Percentiles rank a stretch among this genome's conserved stretches.
Evolutionary conservation across 2,888 invertebrate genomes (phyloP).

Genomic region (Protodeltote pygarga): DNA sequence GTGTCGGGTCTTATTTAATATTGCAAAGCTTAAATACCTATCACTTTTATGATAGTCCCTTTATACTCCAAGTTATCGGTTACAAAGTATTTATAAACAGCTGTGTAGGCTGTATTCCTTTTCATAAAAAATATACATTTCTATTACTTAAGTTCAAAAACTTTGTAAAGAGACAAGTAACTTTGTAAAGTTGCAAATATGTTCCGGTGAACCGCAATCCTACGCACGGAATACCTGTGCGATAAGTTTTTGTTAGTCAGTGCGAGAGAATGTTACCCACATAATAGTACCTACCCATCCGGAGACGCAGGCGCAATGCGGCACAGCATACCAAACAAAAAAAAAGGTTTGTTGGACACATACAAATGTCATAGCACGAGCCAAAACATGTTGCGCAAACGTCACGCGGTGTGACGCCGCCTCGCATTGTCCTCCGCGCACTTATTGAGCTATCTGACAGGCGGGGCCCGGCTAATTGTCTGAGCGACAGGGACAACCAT

Average conservation of each 20-base stretch:
- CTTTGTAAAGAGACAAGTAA: too few species aligned
- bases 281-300: background rate
- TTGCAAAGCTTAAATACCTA: too few species aligned
- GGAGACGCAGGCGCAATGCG: slow-evolving; percentile 1
- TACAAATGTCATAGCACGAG: slow-evolving; percentile 32
- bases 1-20: too few species aligned
- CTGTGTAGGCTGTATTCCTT: too few species aligned
- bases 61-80: too few species aligned
- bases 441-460: slow-evolving; percentile 59
- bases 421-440: slow-evolving; percentile 18
- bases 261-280: slow-evolving; percentile 14
- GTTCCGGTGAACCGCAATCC: background rate
- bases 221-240: slow-evolving; percentile 5
- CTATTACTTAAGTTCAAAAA: too few species aligned
- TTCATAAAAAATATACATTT: too few species aligned
- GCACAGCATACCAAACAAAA: background rate
- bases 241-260: slow-evolving; percentile 14
- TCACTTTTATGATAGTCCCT: too few species aligned
- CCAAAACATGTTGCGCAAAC: slow-evolving; percentile 38
- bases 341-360: slow-evolving; percentile 18
- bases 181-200: too few species aligned
- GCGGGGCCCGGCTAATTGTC: slow-evolving; percentile 69
- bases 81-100: too few species aligned
- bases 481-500: slow-evolving; percentile 48
- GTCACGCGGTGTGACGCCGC: slow-evolving; percentile 2